Percentiles rank a stretch among this genome's conserved stretches.
Evolutionary conservation across 2,888 invertebrate species (phyloP).

Genomic region (Tenthredo livida): DNA sequence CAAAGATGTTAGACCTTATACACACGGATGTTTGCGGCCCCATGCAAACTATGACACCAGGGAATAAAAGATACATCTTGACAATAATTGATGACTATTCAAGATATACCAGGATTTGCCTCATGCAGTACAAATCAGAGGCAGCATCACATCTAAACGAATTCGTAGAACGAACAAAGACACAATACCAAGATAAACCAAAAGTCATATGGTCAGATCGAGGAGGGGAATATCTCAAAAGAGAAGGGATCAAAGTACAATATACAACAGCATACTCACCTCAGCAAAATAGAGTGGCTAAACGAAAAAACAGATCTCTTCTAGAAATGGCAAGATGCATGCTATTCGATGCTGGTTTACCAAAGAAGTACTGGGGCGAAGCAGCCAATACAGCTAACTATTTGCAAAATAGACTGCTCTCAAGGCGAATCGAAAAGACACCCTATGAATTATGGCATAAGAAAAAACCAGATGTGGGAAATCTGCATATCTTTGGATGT

Average conservation of each 20-base stretch:
- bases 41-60: constrained; percentile 64
- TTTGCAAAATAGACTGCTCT: constrained; percentile 58
- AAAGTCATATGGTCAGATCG: constrained; percentile 60
- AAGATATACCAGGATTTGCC: constrained; percentile 62
- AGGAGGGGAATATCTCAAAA: constrained; percentile 65
- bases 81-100: constrained; percentile 71
- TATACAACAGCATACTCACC: constrained; percentile 61
- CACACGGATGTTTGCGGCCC: constrained; percentile 69
- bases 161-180: constrained; percentile 57
- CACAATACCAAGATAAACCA: constrained; percentile 57
- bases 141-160: constrained; percentile 57
- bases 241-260: constrained; percentile 64
- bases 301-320: constrained; percentile 62
- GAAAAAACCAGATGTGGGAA: constrained; percentile 1
- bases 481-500: constrained; percentile 14
- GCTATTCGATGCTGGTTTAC: constrained; percentile 60
- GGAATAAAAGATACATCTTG: constrained; percentile 65
- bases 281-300: constrained; percentile 62
- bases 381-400: constrained; percentile 60
- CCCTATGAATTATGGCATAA: constrained; percentile 8
- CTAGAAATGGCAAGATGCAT: constrained; percentile 61
- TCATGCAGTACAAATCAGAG: constrained; percentile 65
- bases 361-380: constrained; percentile 63
- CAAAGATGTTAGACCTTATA: constrained; percentile 61
- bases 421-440: constrained; percentile 55